Base-by-base conservation (phyloP, 2,888 invertebrate genomes). In the Acrobasis consociella region DNA sequence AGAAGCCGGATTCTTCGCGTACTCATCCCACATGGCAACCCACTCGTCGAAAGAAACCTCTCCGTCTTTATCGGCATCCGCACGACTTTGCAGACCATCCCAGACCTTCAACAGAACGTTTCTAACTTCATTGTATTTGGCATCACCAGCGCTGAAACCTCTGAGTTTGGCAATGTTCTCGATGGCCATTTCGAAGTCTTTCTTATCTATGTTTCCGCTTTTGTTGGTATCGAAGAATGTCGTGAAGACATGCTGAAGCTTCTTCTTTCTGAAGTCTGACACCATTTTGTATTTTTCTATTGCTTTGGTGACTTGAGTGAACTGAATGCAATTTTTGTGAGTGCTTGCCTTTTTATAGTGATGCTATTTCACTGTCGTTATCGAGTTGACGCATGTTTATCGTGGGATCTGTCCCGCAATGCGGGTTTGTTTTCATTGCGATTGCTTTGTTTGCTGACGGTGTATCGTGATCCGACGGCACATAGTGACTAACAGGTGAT, bases 151-250 rank as follows among this genome's bases (percentile, higher is more conserved):
- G 31, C 93, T 89, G 97, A 97, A 97, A 49, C 96, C 96, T 73
- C 97, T 94, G 58, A 96, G 89, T 59, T 95, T 93, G 75, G 97
- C 95, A 67, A 97, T 96, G 93, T 96, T 96, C 95, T 97, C 95
- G 63, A 96, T 95, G 9, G 97, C 97, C 64, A 96, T 87, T 77
- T 97, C 97, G 76, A 98, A 97, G 85, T 98, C 97, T 78, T 96
- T 96, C 83, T 95, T 95, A 79, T 97, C 97, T 72, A 98, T 97
- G 67, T 95, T 95, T 13, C 97, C 97, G 85, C 97, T 97, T 80
- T 95, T 95, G 88, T 98, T 96, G 71, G 96, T 96, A 93, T 98
- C 98, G 77, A 97, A 97, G 91, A 97, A 97, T 56, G 96, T 95
- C 82, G 95, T 95, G 94, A 97, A 97, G 63, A 97, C 96, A 88